A percentile compares a stretch with the other conserved stretches of the same genome.
Evolutionary conservation across 2,797 vertebrate genomes (phyloP).

Genomic region (Leontopithecus rosalia): DNA sequence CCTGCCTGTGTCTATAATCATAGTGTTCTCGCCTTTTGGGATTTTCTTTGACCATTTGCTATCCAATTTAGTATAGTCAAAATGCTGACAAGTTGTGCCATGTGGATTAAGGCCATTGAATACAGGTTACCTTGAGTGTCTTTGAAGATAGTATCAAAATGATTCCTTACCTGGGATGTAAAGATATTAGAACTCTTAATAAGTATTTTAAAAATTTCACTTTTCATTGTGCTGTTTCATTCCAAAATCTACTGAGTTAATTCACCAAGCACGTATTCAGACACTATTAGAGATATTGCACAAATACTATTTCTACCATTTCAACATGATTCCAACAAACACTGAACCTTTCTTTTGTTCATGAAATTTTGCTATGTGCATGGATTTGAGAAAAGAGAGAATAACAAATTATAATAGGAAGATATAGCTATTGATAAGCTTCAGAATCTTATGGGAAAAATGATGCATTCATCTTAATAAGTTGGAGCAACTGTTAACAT

Average conservation of each 20-base stretch:
- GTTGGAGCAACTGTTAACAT: not conserved
- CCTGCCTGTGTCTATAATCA: not conserved
- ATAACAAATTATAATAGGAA: not conserved
- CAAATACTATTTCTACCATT: not conserved
- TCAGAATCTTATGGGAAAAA: not conserved
- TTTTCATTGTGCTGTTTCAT: not conserved
- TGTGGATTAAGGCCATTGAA: not conserved
- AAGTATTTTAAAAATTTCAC: not conserved
- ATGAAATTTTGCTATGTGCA: not conserved
- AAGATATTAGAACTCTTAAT: not conserved
- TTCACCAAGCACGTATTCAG: not conserved
- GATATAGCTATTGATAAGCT: not conserved
- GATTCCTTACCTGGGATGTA: not conserved
- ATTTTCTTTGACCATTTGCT: not conserved
- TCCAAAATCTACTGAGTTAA: not conserved
- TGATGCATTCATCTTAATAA: not conserved
- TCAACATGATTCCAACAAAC: not conserved
- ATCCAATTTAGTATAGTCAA: not conserved
- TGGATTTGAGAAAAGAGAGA: not conserved
- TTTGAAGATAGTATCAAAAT: not conserved
- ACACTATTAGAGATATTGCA: not conserved
- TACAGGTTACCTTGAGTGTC: not conserved
- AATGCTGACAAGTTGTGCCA: not conserved
- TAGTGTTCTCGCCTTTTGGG: not conserved
- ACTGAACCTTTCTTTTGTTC: not conserved